Conservation (phyloP, 2,113 vertebrate genomes). For the Odobenus rosmarus region DNA sequence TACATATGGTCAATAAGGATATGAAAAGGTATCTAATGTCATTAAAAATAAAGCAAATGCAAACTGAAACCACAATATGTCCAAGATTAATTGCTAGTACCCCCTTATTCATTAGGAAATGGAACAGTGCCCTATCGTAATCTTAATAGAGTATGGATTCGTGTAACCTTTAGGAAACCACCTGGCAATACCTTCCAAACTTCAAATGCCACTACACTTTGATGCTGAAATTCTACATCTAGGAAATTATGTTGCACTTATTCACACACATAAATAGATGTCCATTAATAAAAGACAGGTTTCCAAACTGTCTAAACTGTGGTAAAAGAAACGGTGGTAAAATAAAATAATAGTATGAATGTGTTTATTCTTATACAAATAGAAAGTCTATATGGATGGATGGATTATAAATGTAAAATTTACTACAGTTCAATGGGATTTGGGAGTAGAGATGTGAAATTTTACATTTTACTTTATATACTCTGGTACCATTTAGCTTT, state of each 20-base stretch:
- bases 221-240: background rate
- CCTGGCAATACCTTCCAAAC: background rate
- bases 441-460: background rate
- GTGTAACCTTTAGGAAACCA: background rate
- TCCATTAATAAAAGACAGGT: background rate
- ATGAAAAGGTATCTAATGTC: background rate
- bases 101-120: background rate
- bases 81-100: background rate
- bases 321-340: background rate
- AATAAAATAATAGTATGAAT: background rate
- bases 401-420: background rate
- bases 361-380: background rate
- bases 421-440: background rate
- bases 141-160: background rate
- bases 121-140: background rate
- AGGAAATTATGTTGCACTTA: background rate
- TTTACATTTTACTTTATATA: slow-evolving; percentile 5
- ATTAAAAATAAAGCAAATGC: background rate
- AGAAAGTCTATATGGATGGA: background rate
- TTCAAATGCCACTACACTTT: background rate
- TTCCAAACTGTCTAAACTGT: background rate
- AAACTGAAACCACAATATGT: background rate
- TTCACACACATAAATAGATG: background rate
- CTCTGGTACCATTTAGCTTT: background rate
- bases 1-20: background rate